A percentile compares a stretch with the other conserved stretches of the same genome.
These are phyloP conservation scores for Pardalotus punctatus DNA, from an alignment of 2,113 vertebrate species.

Conservation along the genomic window DNA sequence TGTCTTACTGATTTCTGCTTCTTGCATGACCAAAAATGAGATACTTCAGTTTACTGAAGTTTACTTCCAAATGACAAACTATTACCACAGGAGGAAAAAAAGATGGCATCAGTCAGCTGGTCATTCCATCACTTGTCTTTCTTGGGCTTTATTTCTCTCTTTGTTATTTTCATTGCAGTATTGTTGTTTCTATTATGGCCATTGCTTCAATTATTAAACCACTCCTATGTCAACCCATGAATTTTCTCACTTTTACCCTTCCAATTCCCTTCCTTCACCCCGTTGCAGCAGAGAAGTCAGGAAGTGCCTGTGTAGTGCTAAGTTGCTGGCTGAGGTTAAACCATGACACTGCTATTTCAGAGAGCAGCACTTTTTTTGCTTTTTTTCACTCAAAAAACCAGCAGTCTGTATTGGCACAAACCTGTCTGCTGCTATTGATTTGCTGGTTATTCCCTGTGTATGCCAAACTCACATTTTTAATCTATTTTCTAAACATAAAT, in stretches of 20 bases:
- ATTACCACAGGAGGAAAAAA: neutral
- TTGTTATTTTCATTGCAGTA: neutral
- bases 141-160: neutral
- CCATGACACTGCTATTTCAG: neutral
- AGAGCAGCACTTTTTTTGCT: neutral
- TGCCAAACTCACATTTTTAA: neutral
- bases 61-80: neutral
- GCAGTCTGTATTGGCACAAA: neutral
- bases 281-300: neutral
- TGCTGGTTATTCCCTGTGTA: neutral
- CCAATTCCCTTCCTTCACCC: neutral
- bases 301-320: neutral
- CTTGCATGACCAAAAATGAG: neutral
- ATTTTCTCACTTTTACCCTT: neutral
- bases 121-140: neutral
- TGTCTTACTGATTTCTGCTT: neutral
- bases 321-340: neutral
- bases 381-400: neutral
- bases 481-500: neutral
- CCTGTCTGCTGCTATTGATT: neutral
- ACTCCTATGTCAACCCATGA: neutral
- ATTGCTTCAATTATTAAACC: neutral
- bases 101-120: neutral
- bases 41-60: neutral
- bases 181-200: accelerated